Conservation (phyloP, 2,113 vertebrate species). For the Barbus barbus region DNA sequence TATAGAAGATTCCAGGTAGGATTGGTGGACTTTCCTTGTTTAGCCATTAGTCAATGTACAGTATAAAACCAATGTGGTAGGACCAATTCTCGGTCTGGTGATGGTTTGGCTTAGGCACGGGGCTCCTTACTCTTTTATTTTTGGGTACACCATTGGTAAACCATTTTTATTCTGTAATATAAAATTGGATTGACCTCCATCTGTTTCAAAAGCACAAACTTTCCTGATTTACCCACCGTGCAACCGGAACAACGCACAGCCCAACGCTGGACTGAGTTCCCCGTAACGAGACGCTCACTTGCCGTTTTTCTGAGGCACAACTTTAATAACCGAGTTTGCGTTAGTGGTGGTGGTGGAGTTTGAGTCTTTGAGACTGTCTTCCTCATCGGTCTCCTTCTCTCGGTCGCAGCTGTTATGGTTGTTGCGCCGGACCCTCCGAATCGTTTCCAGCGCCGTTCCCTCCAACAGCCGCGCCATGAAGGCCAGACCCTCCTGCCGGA, state of each 20-base stretch:
- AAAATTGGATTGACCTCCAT: neutral
- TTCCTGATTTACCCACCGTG: neutral
- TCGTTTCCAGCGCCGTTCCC: conserved; percentile 61
- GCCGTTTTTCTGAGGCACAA: conserved; percentile 27
- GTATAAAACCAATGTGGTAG: neutral
- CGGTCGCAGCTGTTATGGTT: conserved; percentile 71
- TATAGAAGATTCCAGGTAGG: too few species aligned
- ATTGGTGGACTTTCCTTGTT: neutral
- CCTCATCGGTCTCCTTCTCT: conserved; percentile 62
- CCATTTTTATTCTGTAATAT: neutral
- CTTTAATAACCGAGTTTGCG: conserved; percentile 41
- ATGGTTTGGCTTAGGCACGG: neutral
- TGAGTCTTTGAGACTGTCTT: conserved; percentile 55
- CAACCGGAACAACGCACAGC: too few species aligned
- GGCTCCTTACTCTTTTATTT: neutral
- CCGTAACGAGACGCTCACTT: conserved; percentile 43
- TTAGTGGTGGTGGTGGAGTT: conserved; percentile 52
- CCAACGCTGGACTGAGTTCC: too few species aligned
- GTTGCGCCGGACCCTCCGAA: conserved; percentile 65
- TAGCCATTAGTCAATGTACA: neutral
- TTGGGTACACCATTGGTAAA: neutral
- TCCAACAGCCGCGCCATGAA: conserved; percentile 81
- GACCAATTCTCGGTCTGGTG: too few species aligned
- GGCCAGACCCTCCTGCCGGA: conserved; percentile 68
- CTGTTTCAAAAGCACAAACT: neutral